These are phyloP conservation scores for Squalus acanthias DNA, from an alignment of 2,797 vertebrate species.

Conservation along the genomic window DNA sequence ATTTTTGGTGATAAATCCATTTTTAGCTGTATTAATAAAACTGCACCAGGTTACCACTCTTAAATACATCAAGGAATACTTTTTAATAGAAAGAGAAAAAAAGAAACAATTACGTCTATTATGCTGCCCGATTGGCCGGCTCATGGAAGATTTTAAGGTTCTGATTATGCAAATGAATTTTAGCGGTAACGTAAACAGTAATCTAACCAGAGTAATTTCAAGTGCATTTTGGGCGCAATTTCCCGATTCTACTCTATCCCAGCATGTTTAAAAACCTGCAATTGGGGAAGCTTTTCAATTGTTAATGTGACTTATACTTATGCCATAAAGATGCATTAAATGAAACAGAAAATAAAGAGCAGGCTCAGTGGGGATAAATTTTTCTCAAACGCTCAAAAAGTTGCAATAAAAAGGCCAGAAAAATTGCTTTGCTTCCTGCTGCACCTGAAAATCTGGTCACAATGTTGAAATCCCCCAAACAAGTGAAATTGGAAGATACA, in stretches of 20 bases:
- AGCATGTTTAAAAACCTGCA: not conserved
- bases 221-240: not conserved
- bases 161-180: not conserved
- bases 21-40: not conserved
- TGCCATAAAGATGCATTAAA: not conserved
- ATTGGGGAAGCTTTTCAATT: not conserved
- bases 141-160: not conserved
- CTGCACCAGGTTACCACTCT: not conserved
- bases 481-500: not conserved
- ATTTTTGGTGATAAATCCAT: not conserved
- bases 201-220: not conserved
- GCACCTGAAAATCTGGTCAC: not conserved
- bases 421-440: not conserved
- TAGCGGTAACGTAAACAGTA: not conserved
- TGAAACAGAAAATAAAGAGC: not conserved
- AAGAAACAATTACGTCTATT: not conserved
- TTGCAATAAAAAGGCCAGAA: not conserved
- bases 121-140: not conserved
- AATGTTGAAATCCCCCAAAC: not conserved
- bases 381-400: not conserved
- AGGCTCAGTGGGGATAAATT: not conserved
- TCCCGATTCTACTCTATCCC: not conserved
- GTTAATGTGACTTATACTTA: not conserved
- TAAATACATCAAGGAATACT: not conserved
- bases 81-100: not conserved